These are phyloP conservation scores for Cololabis saira DNA, from an alignment of 2,113 vertebrate species.

Conservation along the genomic window DNA sequence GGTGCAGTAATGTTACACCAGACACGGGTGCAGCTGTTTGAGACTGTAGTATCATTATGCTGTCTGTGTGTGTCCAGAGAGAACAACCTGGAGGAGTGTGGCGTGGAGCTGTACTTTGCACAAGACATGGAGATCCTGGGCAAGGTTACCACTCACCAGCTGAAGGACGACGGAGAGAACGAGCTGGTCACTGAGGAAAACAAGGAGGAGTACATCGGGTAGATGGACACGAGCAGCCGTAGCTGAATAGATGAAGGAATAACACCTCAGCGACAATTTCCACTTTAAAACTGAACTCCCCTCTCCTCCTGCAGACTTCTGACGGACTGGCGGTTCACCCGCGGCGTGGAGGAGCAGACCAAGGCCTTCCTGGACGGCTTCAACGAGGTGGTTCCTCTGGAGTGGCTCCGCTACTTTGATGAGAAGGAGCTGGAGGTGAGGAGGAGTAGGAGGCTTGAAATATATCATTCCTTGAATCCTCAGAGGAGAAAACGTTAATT, in stretches of 20 bases:
- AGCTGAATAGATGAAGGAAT: not conserved
- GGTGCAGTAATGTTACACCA: no score
- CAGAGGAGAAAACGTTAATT: no score
- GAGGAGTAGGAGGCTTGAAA: not conserved
- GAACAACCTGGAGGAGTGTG: constrained; percentile 95
- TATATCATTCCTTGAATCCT: no score
- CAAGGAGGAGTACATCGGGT: constrained; percentile 99
- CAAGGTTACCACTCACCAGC: constrained; percentile 94
- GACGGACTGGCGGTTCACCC: constrained; percentile 96
- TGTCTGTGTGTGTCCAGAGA: constrained; percentile 80
- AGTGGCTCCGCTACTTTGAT: constrained; percentile 97
- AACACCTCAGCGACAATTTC: not conserved
- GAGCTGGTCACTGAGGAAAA: constrained; percentile 94
- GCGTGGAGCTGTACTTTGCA: constrained; percentile 96
- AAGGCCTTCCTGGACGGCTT: constrained; percentile 97
- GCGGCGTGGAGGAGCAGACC: constrained; percentile 97
- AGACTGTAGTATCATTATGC: no score
- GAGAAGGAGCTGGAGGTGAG: constrained; percentile 96
- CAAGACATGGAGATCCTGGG: constrained; percentile 99
- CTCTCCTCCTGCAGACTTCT: constrained; percentile 83
- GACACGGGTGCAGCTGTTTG: no score
- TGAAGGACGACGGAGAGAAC: constrained; percentile 94
- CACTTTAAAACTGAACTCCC: not conserved
- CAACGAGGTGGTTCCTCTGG: constrained; percentile 95
- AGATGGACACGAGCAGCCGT: not conserved